Evolutionary conservation across 2,113 vertebrate genomes (phyloP), one percentile per base, ranked within the genome.

Genomic region (Datnioides undecimradiatus): DNA sequence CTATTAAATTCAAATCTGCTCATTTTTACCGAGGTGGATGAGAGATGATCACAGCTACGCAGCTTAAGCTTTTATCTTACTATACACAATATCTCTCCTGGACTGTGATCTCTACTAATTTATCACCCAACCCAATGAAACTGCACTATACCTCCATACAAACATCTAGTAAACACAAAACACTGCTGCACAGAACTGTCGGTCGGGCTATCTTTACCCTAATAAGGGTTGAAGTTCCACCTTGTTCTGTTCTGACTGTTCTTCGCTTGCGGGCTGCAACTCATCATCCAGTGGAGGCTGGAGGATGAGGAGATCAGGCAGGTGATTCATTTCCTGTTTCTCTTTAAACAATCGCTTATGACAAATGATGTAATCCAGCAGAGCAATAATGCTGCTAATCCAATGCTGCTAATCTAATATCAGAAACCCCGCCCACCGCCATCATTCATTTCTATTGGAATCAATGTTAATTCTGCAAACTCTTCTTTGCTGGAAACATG

Each of bases 311-410:
- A 40, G 19, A 48, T 63, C 21, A 71, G 40, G 12, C 40, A 57
- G 58, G 29, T 55, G 57, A 71, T 63, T 79, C 48, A 55, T 57
- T 31, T 38, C n/a, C 21, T 7, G 27, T 45, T 54, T 70, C 36
- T 70, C 4, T 71, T 33, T 34, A 7, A 27, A 66, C 48, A 43
- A 65, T 65, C 27, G 55, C 33, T 57, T 46, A n/a, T n/a, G 19
- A 76, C 73, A 57, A 57, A 55, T 45, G n/a, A 5, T 48, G 11
- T 9, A 31, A 46, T 36, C 21, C 13, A 55, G 38, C 21, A 31
- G 43, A 48, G n/a, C 23, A 58, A 8, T 31, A n/a, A 31, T 1
- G 6, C 25, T 3, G 7, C 31, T 59, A 68, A 49, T 51, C 17
- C 21, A 59, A 51, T 36, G 9, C 8, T 9, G 9, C 46, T 49